A percentile compares a stretch with the other conserved stretches of the same genome.
Conservation (phyloP, 2,888 invertebrate species). For the Rugalucina vietnamica region DNA sequence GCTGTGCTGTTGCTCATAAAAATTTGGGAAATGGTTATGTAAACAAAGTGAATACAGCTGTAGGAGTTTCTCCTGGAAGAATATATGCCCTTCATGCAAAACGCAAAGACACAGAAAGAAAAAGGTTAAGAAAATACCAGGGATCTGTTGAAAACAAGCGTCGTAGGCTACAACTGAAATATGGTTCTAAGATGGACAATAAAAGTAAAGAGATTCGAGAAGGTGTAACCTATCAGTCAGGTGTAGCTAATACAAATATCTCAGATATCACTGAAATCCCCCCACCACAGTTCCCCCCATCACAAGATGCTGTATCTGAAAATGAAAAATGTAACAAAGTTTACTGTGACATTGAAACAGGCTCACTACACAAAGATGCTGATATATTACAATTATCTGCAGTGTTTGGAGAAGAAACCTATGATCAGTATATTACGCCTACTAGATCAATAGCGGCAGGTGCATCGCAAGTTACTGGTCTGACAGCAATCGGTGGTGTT, state of each 20-base stretch:
- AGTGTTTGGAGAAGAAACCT: constrained; percentile 1
- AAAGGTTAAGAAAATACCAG: constrained; percentile 10
- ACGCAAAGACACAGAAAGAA: constrained; percentile 28
- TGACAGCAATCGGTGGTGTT: constrained; percentile 25
- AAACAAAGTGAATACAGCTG: not conserved
- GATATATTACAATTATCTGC: constrained; percentile 50
- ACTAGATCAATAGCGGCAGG: constrained; percentile 22
- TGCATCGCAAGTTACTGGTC: constrained; percentile 39
- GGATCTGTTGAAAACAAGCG: constrained; percentile 31
- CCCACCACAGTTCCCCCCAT: not conserved
- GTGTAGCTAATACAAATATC: not conserved
- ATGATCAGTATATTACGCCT: constrained; percentile 30
- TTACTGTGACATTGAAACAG: constrained; percentile 47
- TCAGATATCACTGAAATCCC: constrained; percentile 19
- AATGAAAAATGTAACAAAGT: not conserved
- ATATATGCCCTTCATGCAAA: constrained; percentile 14
- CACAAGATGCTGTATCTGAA: not conserved
- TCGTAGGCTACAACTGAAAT: constrained; percentile 28
- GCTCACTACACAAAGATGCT: constrained; percentile 18
- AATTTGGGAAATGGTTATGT: constrained; percentile 34
- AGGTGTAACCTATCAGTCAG: constrained; percentile 36
- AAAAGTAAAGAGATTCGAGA: constrained; percentile 29
- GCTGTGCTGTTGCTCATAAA: constrained; percentile 45
- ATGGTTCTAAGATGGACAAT: not conserved
- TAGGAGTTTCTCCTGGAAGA: constrained; percentile 41